Base-by-base conservation (phyloP, 2,113 vertebrate genomes). In the Oxyruncus cristatus region DNA sequence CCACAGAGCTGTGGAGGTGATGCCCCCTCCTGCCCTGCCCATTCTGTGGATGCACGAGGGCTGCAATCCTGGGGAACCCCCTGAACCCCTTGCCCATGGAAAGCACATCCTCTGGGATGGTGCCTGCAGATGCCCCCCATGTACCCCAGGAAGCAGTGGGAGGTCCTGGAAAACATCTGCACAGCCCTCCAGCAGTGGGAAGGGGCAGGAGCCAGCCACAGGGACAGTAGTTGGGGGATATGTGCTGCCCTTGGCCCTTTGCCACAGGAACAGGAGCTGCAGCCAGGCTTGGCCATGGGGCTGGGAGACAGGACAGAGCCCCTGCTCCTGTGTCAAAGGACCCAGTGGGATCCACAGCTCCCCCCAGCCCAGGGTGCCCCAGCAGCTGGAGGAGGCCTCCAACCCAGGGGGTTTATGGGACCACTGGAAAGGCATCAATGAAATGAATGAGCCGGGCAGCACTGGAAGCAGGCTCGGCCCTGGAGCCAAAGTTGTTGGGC, bases 211-310 rank as follows among this genome's bases (percentile, higher is more conserved):
- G 11, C 8, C 2, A 2, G n/a, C 32, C 8, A 5, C 5, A 0
- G 24, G 79, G 65, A 4, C 23, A 2, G 1, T 8, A 0, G 0
- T 0, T 2, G 1, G 9, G 32, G 32, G 44, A 2, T 49, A 72
- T 2, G 0, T 6, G 39, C 50, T 67, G 61, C 9, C 68, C 42
- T 55, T 32, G 58, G 68, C 58, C 35, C 59, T 87, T 67, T 63
- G 72, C 71, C 3, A 5, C 32, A 17, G 33, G 41, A 82, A 19
- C 2, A 2, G 46, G 52, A 82, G 55, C 52, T 62, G 42, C 49
- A 49, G 49, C 49, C 24, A 8, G 23, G 49, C 49, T 49, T 11
- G 7, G 47, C 47, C 47, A 49, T 14, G 23, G 47, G 23, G 47
- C 47, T 49, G 47, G 47, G 23, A 49, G 47, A 24, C 47, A 49